phyloP scores from a whole-genome alignment of 2,797 vertebrate species.

The Pangasius macronema region DNA sequence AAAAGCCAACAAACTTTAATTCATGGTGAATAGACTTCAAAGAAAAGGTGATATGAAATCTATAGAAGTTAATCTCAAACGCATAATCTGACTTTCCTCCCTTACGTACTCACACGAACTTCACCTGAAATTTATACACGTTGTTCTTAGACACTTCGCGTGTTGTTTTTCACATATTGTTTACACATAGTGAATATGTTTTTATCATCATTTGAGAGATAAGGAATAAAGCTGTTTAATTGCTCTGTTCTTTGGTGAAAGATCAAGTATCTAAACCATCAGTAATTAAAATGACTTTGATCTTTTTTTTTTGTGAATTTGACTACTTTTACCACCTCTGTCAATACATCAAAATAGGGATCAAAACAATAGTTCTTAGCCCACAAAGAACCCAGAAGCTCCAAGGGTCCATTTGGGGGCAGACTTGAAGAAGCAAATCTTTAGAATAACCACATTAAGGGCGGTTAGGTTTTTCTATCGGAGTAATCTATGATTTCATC shows the following conservation, averaged over 20 bases:
- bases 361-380: conserved; percentile 11
- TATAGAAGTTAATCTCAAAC: conserved; percentile 17
- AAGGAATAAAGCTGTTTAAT: background rate
- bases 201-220: background rate
- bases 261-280: background rate
- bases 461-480: conserved; percentile 3
- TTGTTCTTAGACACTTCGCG: background rate
- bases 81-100: background rate
- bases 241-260: background rate
- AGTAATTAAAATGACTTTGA: background rate
- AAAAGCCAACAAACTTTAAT: background rate
- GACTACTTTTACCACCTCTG: background rate
- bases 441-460: conserved; percentile 23
- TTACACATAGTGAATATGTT: background rate
- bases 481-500: background rate
- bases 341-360: background rate
- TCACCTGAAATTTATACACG: background rate
- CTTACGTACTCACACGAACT: background rate
- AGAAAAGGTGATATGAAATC: conserved; percentile 12
- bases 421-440: background rate
- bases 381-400: background rate
- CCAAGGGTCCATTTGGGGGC: background rate
- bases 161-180: background rate
- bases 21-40: conserved; percentile 6
- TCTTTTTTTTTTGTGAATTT: background rate